Conservation (phyloP, 92 coral and sea anemone species). For the Zoanthus sociatus region DNA sequence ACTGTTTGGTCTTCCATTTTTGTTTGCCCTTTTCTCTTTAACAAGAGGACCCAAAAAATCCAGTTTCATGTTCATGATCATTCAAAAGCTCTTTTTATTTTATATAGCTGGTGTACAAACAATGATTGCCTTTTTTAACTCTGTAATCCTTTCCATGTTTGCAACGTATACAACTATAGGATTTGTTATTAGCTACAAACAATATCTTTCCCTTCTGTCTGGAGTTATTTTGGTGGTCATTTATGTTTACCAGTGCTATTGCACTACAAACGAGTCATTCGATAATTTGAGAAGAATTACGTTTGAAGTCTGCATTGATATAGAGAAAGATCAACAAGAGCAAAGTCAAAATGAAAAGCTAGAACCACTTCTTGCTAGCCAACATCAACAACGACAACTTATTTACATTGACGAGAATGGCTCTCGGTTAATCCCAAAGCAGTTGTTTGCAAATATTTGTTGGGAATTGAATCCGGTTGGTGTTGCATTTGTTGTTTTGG, state of each 20-base stretch:
- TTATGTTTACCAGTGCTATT: too few relatives aligned
- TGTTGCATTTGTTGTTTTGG: not conserved
- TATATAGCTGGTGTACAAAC: not conserved
- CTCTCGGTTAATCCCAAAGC: not conserved
- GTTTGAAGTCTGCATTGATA: conserved; percentile 17
- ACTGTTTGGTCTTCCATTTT: not conserved
- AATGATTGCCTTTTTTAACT: too few relatives aligned
- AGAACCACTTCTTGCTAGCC: not conserved
- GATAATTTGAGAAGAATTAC: not conserved
- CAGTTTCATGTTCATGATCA: too few relatives aligned
- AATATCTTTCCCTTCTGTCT: not conserved
- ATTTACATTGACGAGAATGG: too few relatives aligned
- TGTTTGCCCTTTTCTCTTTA: not conserved
- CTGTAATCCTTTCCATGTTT: not conserved
- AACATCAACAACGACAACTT: not conserved
- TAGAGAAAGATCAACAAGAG: not conserved
- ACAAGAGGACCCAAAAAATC: not conserved
- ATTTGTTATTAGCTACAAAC: not conserved
- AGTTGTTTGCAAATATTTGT: conserved; percentile 3
- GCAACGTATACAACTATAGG: not conserved
- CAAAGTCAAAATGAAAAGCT: not conserved
- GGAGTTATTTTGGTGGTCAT: not conserved
- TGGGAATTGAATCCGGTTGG: not conserved
- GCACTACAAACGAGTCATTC: too few relatives aligned
- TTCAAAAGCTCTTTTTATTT: not conserved